Percentiles rank a stretch among this genome's conserved stretches.
Conservation (phyloP, 2,888 invertebrate genomes). For the Lasioglossum vierecki region DNA sequence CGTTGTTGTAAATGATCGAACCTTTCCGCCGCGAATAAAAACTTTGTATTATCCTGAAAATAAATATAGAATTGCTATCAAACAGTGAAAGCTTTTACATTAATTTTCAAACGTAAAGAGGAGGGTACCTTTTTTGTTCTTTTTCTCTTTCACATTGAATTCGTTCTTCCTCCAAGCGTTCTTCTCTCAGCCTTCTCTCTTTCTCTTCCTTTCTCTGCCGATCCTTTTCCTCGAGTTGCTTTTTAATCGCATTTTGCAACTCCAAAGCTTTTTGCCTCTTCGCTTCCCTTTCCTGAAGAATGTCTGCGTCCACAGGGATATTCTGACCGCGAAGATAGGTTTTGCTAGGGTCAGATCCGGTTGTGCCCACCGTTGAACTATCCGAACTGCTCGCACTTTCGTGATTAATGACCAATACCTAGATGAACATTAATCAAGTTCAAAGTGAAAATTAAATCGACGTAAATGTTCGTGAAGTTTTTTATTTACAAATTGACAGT, state of each 20-base stretch:
- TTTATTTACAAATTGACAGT: too few species aligned
- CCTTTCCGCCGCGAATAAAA: too few species aligned
- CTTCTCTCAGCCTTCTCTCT: slow-evolving; percentile 90
- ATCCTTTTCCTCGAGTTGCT: slow-evolving; percentile 94
- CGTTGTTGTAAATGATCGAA: too few species aligned
- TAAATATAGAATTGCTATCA: background rate
- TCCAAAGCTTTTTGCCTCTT: slow-evolving; percentile 93
- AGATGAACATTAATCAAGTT: background rate
- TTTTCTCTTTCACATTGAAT: slow-evolving; percentile 89
- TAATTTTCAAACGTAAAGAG: background rate
- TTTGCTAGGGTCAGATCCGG: slow-evolving; percentile 83
- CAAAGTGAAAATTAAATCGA: too few species aligned
- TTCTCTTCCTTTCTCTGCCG: slow-evolving; percentile 90
- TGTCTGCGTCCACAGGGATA: slow-evolving; percentile 91
- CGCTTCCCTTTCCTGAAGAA: slow-evolving; percentile 92
- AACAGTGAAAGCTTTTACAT: background rate
- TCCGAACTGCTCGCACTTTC: slow-evolving; percentile 81
- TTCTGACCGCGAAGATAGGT: slow-evolving; percentile 94
- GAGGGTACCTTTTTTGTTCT: slow-evolving; percentile 76
- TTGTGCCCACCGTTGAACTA: slow-evolving; percentile 79
- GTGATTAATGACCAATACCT: slow-evolving; percentile 87
- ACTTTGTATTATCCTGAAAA: too few species aligned
- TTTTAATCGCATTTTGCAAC: slow-evolving; percentile 93
- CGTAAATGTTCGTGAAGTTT: too few species aligned
- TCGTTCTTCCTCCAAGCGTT: slow-evolving; percentile 92